Conservation (phyloP, 2,797 vertebrate genomes). For the Epinephelus coioides region DNA sequence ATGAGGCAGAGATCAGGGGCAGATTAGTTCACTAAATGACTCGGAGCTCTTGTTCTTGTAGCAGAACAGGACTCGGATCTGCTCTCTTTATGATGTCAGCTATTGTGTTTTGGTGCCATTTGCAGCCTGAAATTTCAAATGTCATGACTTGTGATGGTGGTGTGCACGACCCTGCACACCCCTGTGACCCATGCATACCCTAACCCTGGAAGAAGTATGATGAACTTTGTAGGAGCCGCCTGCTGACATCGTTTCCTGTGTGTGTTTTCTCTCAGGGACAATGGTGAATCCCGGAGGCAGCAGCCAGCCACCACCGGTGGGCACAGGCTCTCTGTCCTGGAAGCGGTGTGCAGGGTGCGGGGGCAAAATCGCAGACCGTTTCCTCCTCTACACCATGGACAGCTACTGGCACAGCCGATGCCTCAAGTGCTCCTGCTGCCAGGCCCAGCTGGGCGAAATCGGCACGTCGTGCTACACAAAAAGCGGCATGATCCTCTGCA, state of each 20-base stretch:
- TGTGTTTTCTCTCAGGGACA: constrained; percentile 79
- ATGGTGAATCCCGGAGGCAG: constrained; percentile 99
- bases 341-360: constrained; percentile 98
- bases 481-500: constrained; percentile 99
- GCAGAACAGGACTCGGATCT: constrained; percentile 38
- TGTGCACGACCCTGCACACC: background rate
- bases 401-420: constrained; percentile 99
- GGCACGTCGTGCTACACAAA: constrained; percentile 99
- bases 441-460: constrained; percentile 98
- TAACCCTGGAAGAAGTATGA: constrained; percentile 12
- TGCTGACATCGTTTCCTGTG: constrained; percentile 16
- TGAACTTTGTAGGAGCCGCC: background rate
- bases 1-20: constrained; percentile 91
- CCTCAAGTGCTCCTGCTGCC: constrained; percentile 99
- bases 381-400: constrained; percentile 99
- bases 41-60: constrained; percentile 61
- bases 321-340: constrained; percentile 95
- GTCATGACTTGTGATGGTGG: constrained; percentile 10
- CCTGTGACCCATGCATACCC: background rate
- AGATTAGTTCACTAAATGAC: constrained; percentile 91
- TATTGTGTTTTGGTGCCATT: constrained; percentile 36
- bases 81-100: constrained; percentile 48
- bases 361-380: constrained; percentile 98
- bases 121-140: constrained; percentile 13
- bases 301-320: constrained; percentile 93